phyloP scores from a whole-genome alignment of 2,113 vertebrate species.

The Caloenas nicobarica region DNA sequence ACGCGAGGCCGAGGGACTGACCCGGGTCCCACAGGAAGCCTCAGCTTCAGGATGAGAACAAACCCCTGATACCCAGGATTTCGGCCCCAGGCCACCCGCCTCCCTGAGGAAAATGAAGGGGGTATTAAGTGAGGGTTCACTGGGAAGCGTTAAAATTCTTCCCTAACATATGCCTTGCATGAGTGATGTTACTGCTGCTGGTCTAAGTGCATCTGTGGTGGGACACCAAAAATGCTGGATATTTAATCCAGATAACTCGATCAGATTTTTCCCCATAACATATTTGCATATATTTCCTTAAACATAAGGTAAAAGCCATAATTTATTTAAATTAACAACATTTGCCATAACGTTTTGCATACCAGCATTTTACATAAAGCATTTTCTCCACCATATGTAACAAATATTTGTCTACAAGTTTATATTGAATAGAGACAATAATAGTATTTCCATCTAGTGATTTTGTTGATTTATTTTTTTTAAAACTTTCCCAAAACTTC shows the following conservation, averaged over 20 bases:
- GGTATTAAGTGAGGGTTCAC: constrained; percentile 26
- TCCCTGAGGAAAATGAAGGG: neutral
- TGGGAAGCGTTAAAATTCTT: neutral
- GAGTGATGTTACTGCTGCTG: neutral
- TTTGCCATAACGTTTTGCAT: neutral
- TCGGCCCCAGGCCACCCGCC: neutral
- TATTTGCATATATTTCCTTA: constrained; percentile 28
- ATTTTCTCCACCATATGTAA: neutral
- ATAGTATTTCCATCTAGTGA: neutral
- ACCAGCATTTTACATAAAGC: neutral
- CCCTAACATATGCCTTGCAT: neutral
- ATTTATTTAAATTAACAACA: neutral
- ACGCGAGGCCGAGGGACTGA: constrained; percentile 34
- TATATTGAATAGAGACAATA: neutral
- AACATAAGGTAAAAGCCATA: neutral
- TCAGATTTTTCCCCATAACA: neutral
- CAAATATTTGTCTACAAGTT: neutral
- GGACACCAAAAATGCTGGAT: neutral
- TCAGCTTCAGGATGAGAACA: constrained; percentile 61
- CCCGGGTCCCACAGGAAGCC: constrained; percentile 56
- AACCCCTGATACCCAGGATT: constrained; percentile 54
- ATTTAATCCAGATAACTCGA: neutral
- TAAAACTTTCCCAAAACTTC: neutral
- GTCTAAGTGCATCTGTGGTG: neutral
- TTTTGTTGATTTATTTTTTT: neutral